Conservation (phyloP, 2,888 invertebrate genomes). For the Cerceris ruficornis region DNA sequence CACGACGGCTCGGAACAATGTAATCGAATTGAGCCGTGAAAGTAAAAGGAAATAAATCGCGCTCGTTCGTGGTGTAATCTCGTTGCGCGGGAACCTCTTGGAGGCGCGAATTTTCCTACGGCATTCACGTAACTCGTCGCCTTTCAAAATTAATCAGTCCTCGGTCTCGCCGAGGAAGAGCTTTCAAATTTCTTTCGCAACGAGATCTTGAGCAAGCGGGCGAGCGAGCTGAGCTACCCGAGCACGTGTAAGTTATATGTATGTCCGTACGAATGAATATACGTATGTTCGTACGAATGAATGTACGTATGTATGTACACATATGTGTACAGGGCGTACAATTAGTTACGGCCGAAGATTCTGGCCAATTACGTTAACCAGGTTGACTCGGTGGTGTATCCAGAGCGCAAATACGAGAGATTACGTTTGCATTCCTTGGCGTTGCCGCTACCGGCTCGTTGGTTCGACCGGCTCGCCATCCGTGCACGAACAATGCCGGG, state of each 20-base stretch:
- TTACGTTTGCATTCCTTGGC: conserved; percentile 46
- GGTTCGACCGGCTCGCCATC: conserved; percentile 3
- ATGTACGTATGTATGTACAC: conserved; percentile 27
- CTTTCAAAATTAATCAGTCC: conserved; percentile 62
- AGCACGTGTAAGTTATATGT: conserved; percentile 13
- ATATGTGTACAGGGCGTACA: conserved; percentile 62
- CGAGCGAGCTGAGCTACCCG: conserved; percentile 24
- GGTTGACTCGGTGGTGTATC: conserved; percentile 73
- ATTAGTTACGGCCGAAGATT: conserved; percentile 79
- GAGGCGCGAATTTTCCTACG: conserved; percentile 36
- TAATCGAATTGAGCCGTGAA: conserved; percentile 20
- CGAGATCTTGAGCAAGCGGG: conserved; percentile 58
- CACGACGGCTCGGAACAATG: neutral
- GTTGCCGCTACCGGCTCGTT: conserved; percentile 11
- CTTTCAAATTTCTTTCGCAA: conserved; percentile 69
- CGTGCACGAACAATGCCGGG: conserved; percentile 45
- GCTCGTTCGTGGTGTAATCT: conserved; percentile 29
- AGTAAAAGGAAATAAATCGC: conserved; percentile 45
- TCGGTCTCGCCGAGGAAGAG: conserved; percentile 47
- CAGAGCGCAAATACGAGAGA: conserved; percentile 75
- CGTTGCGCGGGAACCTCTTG: conserved; percentile 25
- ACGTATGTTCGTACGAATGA: too few relatives aligned
- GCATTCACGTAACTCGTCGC: conserved; percentile 57
- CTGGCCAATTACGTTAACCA: conserved; percentile 77
- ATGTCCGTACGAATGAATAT: too few relatives aligned